Conservation (phyloP, 2,888 invertebrate genomes). For the Amphipyra tragopoginis region DNA sequence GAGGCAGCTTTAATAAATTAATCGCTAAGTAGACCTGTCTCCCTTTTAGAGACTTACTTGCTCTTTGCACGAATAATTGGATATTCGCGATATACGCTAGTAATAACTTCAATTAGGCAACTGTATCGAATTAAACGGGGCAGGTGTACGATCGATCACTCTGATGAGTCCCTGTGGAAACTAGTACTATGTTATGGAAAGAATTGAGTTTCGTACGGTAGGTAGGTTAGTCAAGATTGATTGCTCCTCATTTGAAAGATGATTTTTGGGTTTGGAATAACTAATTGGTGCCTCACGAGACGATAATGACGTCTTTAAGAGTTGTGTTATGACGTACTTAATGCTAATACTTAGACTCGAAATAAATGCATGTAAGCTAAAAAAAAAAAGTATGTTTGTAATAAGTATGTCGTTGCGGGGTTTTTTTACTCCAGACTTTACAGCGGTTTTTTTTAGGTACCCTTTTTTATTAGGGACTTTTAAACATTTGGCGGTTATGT, state of each 20-base stretch:
- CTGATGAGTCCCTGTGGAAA: slow-evolving; percentile 57
- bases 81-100: slow-evolving; percentile 71
- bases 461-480: too few species aligned
- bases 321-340: too few species aligned
- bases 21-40: slow-evolving; percentile 76
- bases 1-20: slow-evolving; percentile 76
- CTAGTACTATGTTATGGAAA: slow-evolving; percentile 56
- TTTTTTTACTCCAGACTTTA: too few species aligned
- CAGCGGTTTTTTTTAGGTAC: too few species aligned
- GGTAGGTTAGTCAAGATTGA: slow-evolving; percentile 49
- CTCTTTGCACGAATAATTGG: slow-evolving; percentile 73
- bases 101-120: slow-evolving; percentile 65
- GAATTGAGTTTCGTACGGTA: slow-evolving; percentile 47
- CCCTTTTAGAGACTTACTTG: slow-evolving; percentile 68
- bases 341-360: too few species aligned
- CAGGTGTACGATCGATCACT: slow-evolving; percentile 72
- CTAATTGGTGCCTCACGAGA: neutral
- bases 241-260: slow-evolving; percentile 44
- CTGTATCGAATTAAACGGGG: slow-evolving; percentile 67
- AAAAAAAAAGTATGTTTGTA: too few species aligned
- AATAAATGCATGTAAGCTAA: too few species aligned
- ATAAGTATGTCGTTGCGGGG: too few species aligned
- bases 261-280: slow-evolving; percentile 27
- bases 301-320: neutral
- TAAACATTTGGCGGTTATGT: too few species aligned